Percentiles rank a stretch among this genome's conserved stretches.
phyloP scores from a whole-genome alignment of 2,113 vertebrate genomes.

The Myrmophylax atrothorax region DNA sequence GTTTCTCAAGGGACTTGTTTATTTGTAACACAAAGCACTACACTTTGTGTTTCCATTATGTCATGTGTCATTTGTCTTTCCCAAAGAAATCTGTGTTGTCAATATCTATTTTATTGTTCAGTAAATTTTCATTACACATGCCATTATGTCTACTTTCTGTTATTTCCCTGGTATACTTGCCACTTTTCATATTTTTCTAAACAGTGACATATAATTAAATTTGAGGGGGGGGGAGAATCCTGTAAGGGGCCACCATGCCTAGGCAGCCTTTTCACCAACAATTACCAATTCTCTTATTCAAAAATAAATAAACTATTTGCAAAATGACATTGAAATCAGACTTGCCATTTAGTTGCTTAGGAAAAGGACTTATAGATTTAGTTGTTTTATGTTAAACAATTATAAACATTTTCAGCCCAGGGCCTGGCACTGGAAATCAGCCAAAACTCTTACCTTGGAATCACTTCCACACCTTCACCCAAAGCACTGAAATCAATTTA shows the following conservation, averaged over 20 bases:
- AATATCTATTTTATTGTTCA: constrained; percentile 27
- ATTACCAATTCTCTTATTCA: constrained; percentile 13
- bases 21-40: not conserved
- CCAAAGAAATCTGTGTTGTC: not conserved
- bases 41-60: not conserved
- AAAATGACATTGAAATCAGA: not conserved
- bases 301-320: not conserved
- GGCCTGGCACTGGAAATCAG: constrained; percentile 3
- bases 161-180: constrained; percentile 4
- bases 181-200: constrained; percentile 20
- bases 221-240: not conserved
- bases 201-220: constrained; percentile 1
- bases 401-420: not conserved
- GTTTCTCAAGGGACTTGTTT: constrained; percentile 22
- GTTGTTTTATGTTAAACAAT: not conserved
- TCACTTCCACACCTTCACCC: not conserved
- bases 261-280: not conserved
- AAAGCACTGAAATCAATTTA: constrained; percentile 58
- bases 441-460: constrained; percentile 25
- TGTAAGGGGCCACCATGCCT: not conserved
- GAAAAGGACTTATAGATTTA: not conserved
- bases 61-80: not conserved
- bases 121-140: constrained; percentile 13
- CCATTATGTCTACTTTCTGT: not conserved
- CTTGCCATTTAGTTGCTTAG: constrained; percentile 1